Evolutionary conservation across 1,140 invertebrate genomes (phyloP).

Genomic region (Eumaeus atala): DNA sequence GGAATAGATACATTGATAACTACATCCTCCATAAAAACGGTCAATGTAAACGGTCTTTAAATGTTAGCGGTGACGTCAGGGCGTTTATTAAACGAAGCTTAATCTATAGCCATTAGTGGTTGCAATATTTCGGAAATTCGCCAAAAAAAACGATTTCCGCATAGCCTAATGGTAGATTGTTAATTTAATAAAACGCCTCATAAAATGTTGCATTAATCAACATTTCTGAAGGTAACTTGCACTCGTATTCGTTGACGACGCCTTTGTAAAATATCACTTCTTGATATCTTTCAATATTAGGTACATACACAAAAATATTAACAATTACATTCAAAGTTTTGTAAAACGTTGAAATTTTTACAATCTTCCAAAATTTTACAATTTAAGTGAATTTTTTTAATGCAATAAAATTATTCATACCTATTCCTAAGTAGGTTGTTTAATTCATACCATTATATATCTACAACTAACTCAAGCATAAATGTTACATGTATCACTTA

Average conservation of each 20-base stretch:
- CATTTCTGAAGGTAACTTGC: constrained; percentile 69
- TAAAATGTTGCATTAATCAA: constrained; percentile 69
- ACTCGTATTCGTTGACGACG: constrained; percentile 9
- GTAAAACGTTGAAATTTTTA: too few relatives aligned
- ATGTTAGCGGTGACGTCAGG: constrained; percentile 27
- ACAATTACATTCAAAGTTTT: too few relatives aligned
- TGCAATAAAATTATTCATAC: too few relatives aligned
- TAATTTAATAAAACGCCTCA: constrained; percentile 64
- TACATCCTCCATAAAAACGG: background rate
- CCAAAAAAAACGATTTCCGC: constrained; percentile 34
- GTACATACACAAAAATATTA: background rate
- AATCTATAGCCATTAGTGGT: constrained; percentile 37
- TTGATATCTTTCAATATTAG: constrained; percentile 4
- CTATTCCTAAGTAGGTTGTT: background rate
- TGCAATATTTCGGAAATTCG: constrained; percentile 42
- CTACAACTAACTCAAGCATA: background rate
- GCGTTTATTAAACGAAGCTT: constrained; percentile 53
- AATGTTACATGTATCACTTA: constrained; percentile 6
- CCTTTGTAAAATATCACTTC: constrained; percentile 2
- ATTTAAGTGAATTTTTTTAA: too few relatives aligned
- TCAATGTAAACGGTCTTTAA: constrained; percentile 31
- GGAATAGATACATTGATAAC: too few relatives aligned
- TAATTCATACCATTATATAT: background rate
- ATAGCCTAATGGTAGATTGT: constrained; percentile 44
- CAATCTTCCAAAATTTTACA: too few relatives aligned